Conservation (phyloP, 1,140 invertebrate genomes). For the Ostrea edulis region DNA sequence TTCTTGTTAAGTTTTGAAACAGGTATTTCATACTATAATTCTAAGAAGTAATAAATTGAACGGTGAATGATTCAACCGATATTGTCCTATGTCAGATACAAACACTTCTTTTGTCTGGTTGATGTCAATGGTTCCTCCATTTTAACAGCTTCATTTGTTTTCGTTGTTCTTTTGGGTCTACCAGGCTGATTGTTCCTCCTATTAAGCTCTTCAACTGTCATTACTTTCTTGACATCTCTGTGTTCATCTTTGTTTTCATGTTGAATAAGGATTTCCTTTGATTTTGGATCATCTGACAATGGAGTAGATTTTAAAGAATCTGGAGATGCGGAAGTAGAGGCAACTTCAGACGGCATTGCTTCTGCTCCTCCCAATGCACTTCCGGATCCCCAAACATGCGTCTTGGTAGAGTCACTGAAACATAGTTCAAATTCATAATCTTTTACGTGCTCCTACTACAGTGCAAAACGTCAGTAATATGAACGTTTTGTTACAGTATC, state of each 20-base stretch:
- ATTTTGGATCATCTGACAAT: background rate
- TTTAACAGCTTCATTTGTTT: background rate
- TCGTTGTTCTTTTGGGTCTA: no score
- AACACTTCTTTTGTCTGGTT: background rate
- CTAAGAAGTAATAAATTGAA: no score
- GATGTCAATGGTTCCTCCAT: background rate
- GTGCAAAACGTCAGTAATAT: no score
- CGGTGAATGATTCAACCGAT: no score
- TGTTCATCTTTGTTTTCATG: background rate
- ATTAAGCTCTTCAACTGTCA: background rate
- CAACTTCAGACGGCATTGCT: background rate
- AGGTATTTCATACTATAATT: background rate
- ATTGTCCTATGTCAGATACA: no score
- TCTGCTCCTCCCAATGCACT: background rate
- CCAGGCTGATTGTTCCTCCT: background rate
- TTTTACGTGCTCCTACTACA: no score
- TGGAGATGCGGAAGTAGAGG: background rate
- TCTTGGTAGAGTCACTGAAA: background rate
- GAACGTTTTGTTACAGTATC: no score
- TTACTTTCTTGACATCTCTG: background rate
- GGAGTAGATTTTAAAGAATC: background rate
- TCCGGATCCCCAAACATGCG: background rate
- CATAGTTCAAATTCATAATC: no score
- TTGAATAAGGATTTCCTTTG: background rate
- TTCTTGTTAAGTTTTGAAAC: background rate